Evolutionary conservation across 2,888 invertebrate genomes (phyloP).

Genomic region (Megastigmus dorsalis): DNA sequence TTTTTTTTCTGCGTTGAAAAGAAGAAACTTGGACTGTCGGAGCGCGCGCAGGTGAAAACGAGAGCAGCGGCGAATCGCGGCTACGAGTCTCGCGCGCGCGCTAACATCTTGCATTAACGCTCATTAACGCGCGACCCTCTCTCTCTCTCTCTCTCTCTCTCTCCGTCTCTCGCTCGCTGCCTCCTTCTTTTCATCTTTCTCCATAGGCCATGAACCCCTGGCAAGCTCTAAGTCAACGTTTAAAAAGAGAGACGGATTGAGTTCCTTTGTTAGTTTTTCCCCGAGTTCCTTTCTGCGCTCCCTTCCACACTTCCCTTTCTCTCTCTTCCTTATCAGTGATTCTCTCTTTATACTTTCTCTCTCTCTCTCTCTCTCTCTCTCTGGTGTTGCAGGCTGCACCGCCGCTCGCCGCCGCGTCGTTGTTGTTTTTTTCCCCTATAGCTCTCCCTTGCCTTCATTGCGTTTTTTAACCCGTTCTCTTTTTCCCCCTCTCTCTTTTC

Average conservation of each 20-base stretch:
- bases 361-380: too few species aligned
- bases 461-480: background rate
- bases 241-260: too few species aligned
- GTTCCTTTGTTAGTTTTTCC: slow-evolving; percentile 29
- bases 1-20: too few species aligned
- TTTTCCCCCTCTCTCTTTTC: background rate
- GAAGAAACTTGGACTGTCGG: too few species aligned
- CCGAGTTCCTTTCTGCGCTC: too few species aligned
- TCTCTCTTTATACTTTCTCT: slow-evolving; percentile 23
- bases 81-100: background rate
- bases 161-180: background rate
- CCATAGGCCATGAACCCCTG: too few species aligned
- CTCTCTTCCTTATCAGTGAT: slow-evolving; percentile 30
- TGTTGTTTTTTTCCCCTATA: background rate
- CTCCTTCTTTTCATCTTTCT: background rate
- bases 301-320: background rate
- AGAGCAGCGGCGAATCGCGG: background rate
- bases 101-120: slow-evolving; percentile 38
- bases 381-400: too few species aligned
- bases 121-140: slow-evolving; percentile 32
- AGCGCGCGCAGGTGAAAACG: background rate
- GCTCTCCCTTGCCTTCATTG: background rate
- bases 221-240: too few species aligned
- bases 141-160: background rate
- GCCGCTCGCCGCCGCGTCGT: too few species aligned